Conservation (phyloP, 2,797 vertebrate genomes). For the Kryptopterus vitreolus region DNA sequence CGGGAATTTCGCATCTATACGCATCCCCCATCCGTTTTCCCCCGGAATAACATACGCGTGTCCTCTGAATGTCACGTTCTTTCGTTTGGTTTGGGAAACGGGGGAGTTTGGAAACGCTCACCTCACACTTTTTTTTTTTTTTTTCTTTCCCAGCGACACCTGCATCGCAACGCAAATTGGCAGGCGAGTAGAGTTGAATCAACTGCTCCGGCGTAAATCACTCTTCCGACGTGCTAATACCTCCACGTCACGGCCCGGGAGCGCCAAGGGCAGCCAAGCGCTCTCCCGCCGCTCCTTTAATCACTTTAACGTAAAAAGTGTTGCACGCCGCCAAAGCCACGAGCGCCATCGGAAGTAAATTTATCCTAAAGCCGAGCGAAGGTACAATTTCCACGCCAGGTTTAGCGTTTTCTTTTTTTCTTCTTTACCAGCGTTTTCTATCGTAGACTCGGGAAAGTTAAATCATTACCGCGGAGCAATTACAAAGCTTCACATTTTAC, state of each 20-base stretch:
- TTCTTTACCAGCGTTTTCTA: no score
- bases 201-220: conserved; percentile 73
- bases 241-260: conserved; percentile 54
- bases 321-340: conserved; percentile 26
- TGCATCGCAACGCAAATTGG: conserved; percentile 72
- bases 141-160: conserved; percentile 70
- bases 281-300: conserved; percentile 52
- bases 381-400: no score
- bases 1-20: conserved; percentile 6
- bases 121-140: no score
- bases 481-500: no score
- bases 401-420: no score
- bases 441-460: no score
- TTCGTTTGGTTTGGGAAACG: conserved; percentile 65
- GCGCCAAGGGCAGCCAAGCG: conserved; percentile 51
- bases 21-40: background rate
- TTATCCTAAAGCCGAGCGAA: no score
- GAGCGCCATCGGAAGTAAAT: conserved; percentile 6
- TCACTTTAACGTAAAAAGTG: conserved; percentile 51
- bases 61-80: conserved; percentile 50
- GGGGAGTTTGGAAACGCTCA: conserved; percentile 65
- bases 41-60: no score
- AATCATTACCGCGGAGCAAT: no score
- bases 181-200: conserved; percentile 70
- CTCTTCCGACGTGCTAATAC: conserved; percentile 58